These are phyloP conservation scores for Himantopus leucocephalus DNA, from an alignment of 2,113 vertebrate species.

Conservation along the genomic window DNA sequence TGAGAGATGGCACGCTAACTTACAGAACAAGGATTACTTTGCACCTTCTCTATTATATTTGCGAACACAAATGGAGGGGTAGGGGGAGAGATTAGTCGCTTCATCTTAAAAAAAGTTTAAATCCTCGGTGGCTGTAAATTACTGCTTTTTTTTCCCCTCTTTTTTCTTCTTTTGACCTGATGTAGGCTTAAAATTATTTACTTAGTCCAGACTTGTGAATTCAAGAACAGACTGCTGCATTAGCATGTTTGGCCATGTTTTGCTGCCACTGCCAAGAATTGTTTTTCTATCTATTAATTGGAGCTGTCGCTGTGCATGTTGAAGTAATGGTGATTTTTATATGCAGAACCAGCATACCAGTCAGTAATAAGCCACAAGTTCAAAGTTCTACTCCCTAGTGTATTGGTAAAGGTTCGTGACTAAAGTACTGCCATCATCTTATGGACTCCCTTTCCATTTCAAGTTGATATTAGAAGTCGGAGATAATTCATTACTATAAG, in stretches of 20 bases:
- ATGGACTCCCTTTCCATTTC: not conserved
- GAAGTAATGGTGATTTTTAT: slow-evolving; percentile 46
- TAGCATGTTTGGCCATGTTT: slow-evolving; percentile 53
- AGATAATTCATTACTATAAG: not conserved
- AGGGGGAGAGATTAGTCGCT: not conserved
- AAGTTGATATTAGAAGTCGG: not conserved
- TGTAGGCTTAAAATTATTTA: slow-evolving; percentile 17
- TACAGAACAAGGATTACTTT: not conserved
- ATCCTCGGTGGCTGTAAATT: not conserved
- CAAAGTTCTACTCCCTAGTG: not conserved
- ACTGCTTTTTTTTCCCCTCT: not conserved
- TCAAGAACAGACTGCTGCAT: slow-evolving; percentile 39
- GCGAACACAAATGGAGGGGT: not conserved
- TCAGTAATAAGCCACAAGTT: slow-evolving; percentile 47
- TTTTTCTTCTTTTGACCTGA: not conserved
- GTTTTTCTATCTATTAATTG: slow-evolving; percentile 46
- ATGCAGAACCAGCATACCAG: slow-evolving; percentile 7
- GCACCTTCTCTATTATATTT: not conserved
- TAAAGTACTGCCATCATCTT: not conserved
- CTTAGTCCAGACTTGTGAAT: not conserved
- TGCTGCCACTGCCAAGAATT: slow-evolving; percentile 50
- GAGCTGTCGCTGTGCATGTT: slow-evolving; percentile 21
- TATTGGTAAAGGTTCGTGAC: not conserved
- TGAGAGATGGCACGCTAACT: not conserved
- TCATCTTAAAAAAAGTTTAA: not conserved